phyloP scores from a whole-genome alignment of 2,113 vertebrate genomes.

The Elgaria multicarinata region DNA sequence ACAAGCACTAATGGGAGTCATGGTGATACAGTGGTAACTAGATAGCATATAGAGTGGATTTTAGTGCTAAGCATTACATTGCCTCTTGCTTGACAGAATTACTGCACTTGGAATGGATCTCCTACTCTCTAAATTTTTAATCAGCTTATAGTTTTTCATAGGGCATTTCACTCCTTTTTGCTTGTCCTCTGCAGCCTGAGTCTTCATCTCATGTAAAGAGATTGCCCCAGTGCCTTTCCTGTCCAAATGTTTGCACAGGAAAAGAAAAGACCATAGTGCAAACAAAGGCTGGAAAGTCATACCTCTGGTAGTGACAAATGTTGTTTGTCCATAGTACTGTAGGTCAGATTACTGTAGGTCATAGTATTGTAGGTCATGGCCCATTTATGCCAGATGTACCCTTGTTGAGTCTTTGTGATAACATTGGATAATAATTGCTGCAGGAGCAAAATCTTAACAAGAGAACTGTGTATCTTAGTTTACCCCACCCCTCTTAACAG shows the following conservation, averaged over 20 bases:
- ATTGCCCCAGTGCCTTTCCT: background rate
- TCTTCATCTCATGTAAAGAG: background rate
- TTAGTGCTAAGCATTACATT: constrained; percentile 84
- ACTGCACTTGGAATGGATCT: constrained; percentile 78
- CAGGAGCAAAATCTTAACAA: background rate
- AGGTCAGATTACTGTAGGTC: background rate
- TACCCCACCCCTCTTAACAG: background rate
- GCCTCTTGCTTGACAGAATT: constrained; percentile 78
- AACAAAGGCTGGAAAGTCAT: background rate
- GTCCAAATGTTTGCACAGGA: background rate
- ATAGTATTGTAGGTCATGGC: background rate
- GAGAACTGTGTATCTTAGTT: accelerated
- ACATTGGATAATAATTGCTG: background rate
- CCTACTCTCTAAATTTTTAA: constrained; percentile 84
- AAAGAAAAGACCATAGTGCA: background rate
- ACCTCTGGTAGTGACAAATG: background rate
- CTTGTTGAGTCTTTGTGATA: background rate
- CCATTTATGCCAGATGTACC: background rate
- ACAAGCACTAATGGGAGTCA: constrained; percentile 83
- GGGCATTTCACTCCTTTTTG: constrained; percentile 54
- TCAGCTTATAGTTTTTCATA: constrained; percentile 70
- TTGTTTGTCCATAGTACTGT: background rate
- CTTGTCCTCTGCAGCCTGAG: constrained; percentile 39
- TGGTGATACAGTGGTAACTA: constrained; percentile 84
- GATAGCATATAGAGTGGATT: constrained; percentile 77